A percentile compares a stretch with the other conserved stretches of the same genome.
phyloP scores from a whole-genome alignment of 2,113 vertebrate species.

The Macquaria ambigua region DNA sequence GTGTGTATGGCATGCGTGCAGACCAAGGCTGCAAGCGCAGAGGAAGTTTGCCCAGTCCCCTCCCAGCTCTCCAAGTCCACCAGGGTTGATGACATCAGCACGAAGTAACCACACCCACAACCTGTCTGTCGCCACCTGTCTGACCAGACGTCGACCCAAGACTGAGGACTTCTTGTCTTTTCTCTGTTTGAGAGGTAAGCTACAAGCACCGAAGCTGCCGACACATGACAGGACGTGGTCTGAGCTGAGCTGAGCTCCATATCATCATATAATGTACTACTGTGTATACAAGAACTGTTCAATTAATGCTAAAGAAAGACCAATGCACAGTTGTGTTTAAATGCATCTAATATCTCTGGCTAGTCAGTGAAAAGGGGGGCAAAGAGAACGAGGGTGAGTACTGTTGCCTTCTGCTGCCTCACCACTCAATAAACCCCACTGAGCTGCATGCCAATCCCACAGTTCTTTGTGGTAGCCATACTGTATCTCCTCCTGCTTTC shows the following conservation, averaged over 20 bases:
- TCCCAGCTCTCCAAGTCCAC: slow-evolving; percentile 60
- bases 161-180: slow-evolving; percentile 77
- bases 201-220: background rate
- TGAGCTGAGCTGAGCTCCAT: background rate
- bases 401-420: too few species aligned
- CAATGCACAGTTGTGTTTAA: background rate
- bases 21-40: slow-evolving; percentile 71
- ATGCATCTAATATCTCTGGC: background rate
- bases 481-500: too few species aligned
- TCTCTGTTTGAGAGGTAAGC: slow-evolving; percentile 72
- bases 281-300: background rate
- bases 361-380: background rate
- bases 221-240: background rate
- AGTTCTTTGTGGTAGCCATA: too few species aligned
- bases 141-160: slow-evolving; percentile 65
- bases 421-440: too few species aligned
- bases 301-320: background rate
- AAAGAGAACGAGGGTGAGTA: too few species aligned
- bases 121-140: slow-evolving; percentile 54
- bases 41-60: slow-evolving; percentile 76
- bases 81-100: slow-evolving; percentile 13
- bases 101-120: slow-evolving; percentile 43
- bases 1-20: background rate
- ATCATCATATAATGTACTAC: background rate
- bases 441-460: too few species aligned